phyloP scores from a whole-genome alignment of 2,113 vertebrate genomes.

The Psettodes erumei region DNA sequence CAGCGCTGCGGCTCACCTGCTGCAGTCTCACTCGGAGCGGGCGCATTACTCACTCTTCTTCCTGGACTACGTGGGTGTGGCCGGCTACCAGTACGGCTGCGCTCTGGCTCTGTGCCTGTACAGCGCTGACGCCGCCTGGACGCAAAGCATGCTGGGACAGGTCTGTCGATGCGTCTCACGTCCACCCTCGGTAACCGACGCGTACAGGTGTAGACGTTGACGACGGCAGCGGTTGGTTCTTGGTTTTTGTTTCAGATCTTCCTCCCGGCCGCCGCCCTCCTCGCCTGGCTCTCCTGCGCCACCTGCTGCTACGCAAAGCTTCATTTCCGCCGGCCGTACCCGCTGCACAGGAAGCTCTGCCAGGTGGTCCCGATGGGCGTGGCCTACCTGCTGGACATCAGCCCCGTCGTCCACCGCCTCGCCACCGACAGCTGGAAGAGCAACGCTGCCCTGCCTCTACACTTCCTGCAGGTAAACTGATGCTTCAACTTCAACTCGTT shows the following conservation, averaged over 20 bases:
- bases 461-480: conserved; percentile 87
- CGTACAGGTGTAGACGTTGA: background rate
- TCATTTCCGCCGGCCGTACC: conserved; percentile 83
- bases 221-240: too few species aligned
- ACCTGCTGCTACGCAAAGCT: conserved; percentile 88
- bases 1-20: conserved; percentile 89
- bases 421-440: conserved; percentile 77
- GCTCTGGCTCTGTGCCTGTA: conserved; percentile 91
- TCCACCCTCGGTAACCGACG: background rate
- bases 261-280: conserved; percentile 54
- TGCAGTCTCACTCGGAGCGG: conserved; percentile 90
- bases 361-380: conserved; percentile 85
- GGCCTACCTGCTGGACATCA: conserved; percentile 87
- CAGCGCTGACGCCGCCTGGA: conserved; percentile 87
- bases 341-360: conserved; percentile 86
- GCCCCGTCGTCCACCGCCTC: conserved; percentile 85
- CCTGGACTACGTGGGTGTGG: conserved; percentile 89
- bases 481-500: background rate
- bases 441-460: conserved; percentile 82
- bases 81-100: conserved; percentile 90
- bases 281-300: conserved; percentile 50
- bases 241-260: conserved; percentile 39
- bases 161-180: background rate
- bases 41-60: conserved; percentile 90
- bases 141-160: conserved; percentile 79